A percentile compares a stretch with the other conserved stretches of the same genome.
Conservation (phyloP, 2,797 vertebrate species). For the Gallirallus australis region DNA sequence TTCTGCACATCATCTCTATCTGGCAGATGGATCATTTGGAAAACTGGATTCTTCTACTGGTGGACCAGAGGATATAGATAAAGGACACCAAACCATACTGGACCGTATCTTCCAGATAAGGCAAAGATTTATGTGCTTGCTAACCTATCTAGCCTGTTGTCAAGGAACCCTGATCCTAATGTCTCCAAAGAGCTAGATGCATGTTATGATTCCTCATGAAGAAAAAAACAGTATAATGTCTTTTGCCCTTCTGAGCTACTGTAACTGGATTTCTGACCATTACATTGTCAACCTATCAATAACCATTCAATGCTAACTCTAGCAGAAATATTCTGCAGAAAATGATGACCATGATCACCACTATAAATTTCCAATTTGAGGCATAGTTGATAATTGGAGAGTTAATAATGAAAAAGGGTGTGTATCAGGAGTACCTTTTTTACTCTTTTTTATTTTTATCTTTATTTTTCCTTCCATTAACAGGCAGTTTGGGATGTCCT, state of each 20-base stretch:
- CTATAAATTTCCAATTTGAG: background rate
- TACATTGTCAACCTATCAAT: background rate
- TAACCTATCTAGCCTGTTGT: background rate
- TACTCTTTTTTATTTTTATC: background rate
- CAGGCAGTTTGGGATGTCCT: constrained; percentile 10
- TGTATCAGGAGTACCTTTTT: background rate
- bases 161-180: background rate
- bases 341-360: background rate
- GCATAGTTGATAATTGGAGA: background rate
- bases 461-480: background rate
- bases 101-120: background rate
- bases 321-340: background rate
- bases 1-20: no score
- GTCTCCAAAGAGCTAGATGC: background rate
- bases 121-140: background rate
- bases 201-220: background rate
- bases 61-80: background rate
- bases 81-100: background rate
- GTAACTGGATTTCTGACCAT: background rate
- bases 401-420: background rate
- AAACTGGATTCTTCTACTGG: background rate
- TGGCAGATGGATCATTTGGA: background rate
- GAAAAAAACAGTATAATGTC: background rate
- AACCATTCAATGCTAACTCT: background rate
- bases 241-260: background rate